These are phyloP conservation scores for Quiscalus mexicanus DNA, from an alignment of 2,113 vertebrate species.

Conservation along the genomic window DNA sequence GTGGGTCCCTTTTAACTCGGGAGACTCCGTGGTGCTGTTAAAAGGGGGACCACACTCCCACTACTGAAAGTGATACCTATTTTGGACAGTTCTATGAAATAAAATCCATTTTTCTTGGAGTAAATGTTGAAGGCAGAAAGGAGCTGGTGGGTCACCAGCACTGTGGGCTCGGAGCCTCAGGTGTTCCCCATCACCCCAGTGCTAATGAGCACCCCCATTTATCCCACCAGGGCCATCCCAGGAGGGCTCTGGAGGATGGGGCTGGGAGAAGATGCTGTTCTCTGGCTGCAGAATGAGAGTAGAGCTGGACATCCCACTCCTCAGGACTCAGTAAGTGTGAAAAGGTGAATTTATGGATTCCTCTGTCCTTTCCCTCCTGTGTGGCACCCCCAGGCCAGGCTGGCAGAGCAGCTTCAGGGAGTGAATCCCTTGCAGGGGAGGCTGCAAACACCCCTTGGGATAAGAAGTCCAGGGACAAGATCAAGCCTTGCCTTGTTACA, in stretches of 20 bases:
- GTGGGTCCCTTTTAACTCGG: not conserved
- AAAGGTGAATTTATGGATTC: not conserved
- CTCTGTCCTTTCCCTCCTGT: not conserved
- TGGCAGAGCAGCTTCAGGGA: not conserved
- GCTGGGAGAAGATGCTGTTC: not conserved
- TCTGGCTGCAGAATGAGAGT: fast-evolving
- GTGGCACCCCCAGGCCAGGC: fast-evolving
- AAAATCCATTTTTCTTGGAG: not conserved
- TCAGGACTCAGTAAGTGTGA: not conserved
- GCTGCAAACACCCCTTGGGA: not conserved
- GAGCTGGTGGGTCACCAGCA: not conserved
- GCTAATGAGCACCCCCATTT: fast-evolving
- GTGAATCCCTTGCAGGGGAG: not conserved
- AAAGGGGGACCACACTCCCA: too few relatives aligned
- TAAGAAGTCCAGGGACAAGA: not conserved
- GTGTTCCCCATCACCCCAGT: not conserved
- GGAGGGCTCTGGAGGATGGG: fast-evolving
- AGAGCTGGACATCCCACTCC: not conserved
- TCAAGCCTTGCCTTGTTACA: not conserved
- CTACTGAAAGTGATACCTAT: too few relatives aligned
- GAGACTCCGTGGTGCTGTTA: too few relatives aligned
- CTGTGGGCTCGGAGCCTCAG: not conserved
- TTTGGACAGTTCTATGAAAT: not conserved
- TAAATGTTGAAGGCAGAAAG: not conserved
- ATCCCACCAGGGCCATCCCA: not conserved